Conservation (phyloP, 1,140 invertebrate genomes). For the Drosophila pruinosa region DNA sequence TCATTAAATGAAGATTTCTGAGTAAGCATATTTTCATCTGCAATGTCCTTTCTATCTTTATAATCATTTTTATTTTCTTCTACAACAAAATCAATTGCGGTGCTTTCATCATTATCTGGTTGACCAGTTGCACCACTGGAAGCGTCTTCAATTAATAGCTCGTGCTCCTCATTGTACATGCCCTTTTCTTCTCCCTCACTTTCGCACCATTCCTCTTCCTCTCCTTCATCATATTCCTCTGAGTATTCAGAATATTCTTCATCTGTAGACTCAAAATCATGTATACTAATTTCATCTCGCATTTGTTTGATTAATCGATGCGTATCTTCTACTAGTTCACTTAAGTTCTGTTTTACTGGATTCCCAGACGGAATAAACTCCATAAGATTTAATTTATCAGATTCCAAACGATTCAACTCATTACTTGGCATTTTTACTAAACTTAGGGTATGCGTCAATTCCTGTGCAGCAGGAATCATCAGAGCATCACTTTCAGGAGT, state of each 20-base stretch:
- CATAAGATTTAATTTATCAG: constrained; percentile 40
- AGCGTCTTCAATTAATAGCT: constrained; percentile 54
- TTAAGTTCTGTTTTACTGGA: constrained; percentile 83
- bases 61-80: constrained; percentile 48
- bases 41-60: constrained; percentile 26
- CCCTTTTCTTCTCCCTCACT: constrained; percentile 83
- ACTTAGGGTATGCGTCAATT: constrained; percentile 45
- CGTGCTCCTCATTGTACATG: constrained; percentile 54
- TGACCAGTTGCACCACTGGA: constrained; percentile 49
- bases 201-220: constrained; percentile 84
- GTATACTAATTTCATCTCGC: constrained; percentile 86
- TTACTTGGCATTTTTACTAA: constrained; percentile 46
- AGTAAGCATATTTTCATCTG: constrained; percentile 1
- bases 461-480: constrained; percentile 17
- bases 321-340: constrained; percentile 85
- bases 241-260: constrained; percentile 84
- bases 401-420: constrained; percentile 46
- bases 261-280: constrained; percentile 84
- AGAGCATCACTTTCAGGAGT: constrained; percentile 49
- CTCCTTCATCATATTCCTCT: constrained; percentile 80
- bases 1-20: constrained; percentile 18
- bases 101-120: constrained; percentile 40
- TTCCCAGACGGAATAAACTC: constrained; percentile 75
- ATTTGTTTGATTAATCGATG: constrained; percentile 86
- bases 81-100: constrained; percentile 62